These are phyloP conservation scores for Phenganax marumi DNA, from an alignment of 92 coral and sea anemone species.

Conservation along the genomic window DNA sequence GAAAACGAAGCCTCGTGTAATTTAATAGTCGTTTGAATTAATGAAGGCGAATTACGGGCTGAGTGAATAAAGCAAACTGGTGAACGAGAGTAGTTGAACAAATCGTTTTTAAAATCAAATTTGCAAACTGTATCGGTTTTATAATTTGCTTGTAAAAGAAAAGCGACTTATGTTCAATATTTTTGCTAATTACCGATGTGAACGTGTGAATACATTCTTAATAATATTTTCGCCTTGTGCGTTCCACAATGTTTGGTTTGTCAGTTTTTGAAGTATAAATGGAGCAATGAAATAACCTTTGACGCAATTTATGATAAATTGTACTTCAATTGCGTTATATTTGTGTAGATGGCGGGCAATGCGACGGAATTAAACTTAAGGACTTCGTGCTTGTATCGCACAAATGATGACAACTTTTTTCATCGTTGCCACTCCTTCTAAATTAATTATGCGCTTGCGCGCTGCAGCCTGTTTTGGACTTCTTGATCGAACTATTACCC, in stretches of 20 bases:
- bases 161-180: neutral
- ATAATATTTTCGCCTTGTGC: neutral
- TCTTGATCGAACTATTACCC: no score
- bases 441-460: no score
- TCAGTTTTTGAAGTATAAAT: neutral
- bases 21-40: slow-evolving; percentile 28
- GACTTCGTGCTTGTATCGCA: neutral
- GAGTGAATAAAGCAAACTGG: slow-evolving; percentile 8
- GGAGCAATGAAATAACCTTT: neutral
- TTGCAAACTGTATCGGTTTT: neutral
- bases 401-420: no score
- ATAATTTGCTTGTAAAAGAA: slow-evolving; percentile 13
- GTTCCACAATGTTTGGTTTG: neutral
- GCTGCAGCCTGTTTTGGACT: no score
- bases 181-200: neutral
- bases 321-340: neutral
- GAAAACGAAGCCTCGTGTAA: slow-evolving; percentile 16
- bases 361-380: neutral
- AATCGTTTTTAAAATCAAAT: neutral
- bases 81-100: neutral
- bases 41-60: slow-evolving; percentile 10
- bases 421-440: no score
- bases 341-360: neutral
- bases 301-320: neutral
- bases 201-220: neutral